phyloP scores from a whole-genome alignment of 1,140 invertebrate species.

The Chelonus insularis region DNA sequence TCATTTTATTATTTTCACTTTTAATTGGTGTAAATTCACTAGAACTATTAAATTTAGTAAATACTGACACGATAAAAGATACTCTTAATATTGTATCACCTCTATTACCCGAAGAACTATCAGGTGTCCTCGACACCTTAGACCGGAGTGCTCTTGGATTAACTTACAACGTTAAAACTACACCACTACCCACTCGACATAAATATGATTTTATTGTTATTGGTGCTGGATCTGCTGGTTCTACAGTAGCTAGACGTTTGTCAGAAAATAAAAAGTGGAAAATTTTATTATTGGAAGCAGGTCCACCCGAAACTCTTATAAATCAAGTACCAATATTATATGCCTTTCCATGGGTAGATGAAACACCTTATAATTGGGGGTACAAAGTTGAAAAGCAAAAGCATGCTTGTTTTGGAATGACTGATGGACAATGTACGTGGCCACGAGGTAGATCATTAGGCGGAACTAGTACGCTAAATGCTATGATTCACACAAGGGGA shows the following conservation, averaged over 20 bases:
- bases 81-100: no score
- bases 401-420: conserved; percentile 60
- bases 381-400: conserved; percentile 67
- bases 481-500: conserved; percentile 78
- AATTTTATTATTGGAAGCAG: conserved; percentile 66
- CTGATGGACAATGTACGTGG: conserved; percentile 65
- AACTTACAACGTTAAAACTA: no score
- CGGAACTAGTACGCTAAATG: conserved; percentile 80
- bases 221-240: conserved; percentile 69
- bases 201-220: conserved; percentile 65
- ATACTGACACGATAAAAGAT: no score
- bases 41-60: no score
- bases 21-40: no score
- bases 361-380: conserved; percentile 65
- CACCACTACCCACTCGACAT: no score
- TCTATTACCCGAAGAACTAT: no score
- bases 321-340: conserved; percentile 62
- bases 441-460: conserved; percentile 73
- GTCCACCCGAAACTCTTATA: conserved; percentile 48
- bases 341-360: conserved; percentile 58
- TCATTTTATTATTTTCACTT: no score
- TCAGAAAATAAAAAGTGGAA: conserved; percentile 59
- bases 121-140: no score
- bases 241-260: conserved; percentile 66
- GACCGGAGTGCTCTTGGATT: no score